Base-by-base conservation (phyloP, 2,113 vertebrate genomes). In the Muntiacus reevesi region DNA sequence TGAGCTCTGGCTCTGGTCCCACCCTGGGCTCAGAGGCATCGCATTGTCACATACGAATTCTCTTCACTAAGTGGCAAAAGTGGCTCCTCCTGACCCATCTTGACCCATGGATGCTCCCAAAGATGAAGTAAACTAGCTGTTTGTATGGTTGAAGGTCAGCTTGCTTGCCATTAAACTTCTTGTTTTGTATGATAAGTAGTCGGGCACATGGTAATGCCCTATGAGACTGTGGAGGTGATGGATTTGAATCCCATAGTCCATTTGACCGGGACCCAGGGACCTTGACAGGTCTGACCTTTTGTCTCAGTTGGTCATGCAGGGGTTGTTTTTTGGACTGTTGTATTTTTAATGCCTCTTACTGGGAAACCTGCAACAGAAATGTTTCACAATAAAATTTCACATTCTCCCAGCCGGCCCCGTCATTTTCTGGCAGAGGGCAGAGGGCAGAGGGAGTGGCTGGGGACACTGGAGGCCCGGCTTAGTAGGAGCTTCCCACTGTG, bases 171-270 rank as follows among this genome's bases (percentile, higher is more conserved):
- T 30, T 30, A 60, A 60, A 60, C 59, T 60, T 60, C 59, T 60
- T 30, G 27, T 60, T 60, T 60, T 60, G 59, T 60, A 30, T 55
- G 21, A 55, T 60, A 6, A 60, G 59, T 60, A 60, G 27, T 30
- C 6, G 2, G 12, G 59, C 12, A 6, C 59, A 13, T 60, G 59
- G 59, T 30, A 60, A 60, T 60, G 59, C 27, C 59, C 59, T 14
- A 30, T 0, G 28, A 60, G 27, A 30, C 99, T 95, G 99, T 99
- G 97, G 99, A 99, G n/a, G 99, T 99, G 97, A 99, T 99, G 3
- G 99, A 99, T 99, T 98, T 99, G 99, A 98, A 99, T 99, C 87
- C 99, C 99, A 52, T 99, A 99, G n/a, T 99, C 99, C 99, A 99
- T 97, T 99, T 99, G 94, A 99, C 99, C 57, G 99, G 99, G 98